Evolutionary conservation across 1,140 invertebrate species (phyloP), one percentile per base, ranked within the genome.

Genomic region (Atta colombica): DNA sequence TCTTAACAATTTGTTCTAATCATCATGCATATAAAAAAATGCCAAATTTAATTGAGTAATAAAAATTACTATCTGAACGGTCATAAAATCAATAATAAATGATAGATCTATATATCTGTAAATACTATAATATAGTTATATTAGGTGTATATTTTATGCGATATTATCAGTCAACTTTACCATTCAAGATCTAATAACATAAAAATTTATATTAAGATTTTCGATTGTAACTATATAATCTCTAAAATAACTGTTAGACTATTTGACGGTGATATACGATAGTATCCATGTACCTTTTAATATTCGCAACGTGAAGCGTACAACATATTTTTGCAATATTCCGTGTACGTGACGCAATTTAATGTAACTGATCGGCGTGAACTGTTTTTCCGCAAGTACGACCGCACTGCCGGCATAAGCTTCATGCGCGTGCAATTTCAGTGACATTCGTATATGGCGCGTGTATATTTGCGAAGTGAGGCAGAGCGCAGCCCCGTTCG

Each of bases 401-500:
- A 75, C 60, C 74, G 58, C 68, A 61, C 49, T 49, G 58, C 60
- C 65, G 21, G 87, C 21, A 28, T 77, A 58, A 90, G 66, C 82
- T 74, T 60, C 86, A 35, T 28, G 69, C 63, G 85, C 68, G 78
- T 53, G 85, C 88, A 88, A 71, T 88, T 81, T 66, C 80, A 49
- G 69, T 31, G 89, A 89, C 88, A 87, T 72, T 85, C 75, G 74
- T 39, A 10, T 80, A 87, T 31, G 53, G 16, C 31, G 60, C 31
- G 18, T 71, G 39, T 90, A 75, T 87, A 80, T 87, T 82, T 21
- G 88, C 60, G 60, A 18, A 63, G 63, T 75, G 65, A 72, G 35
- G 68, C 85, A 45, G 39, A 58, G 55, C 55, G 55, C 55, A 21
- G n/a, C 21, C 31, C 12, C 63, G 21, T 31, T 51, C 61, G 49